A percentile compares a stretch with the other conserved stretches of the same genome.
These are phyloP conservation scores for Anableps anableps DNA, from an alignment of 2,797 vertebrate genomes.

Conservation along the genomic window DNA sequence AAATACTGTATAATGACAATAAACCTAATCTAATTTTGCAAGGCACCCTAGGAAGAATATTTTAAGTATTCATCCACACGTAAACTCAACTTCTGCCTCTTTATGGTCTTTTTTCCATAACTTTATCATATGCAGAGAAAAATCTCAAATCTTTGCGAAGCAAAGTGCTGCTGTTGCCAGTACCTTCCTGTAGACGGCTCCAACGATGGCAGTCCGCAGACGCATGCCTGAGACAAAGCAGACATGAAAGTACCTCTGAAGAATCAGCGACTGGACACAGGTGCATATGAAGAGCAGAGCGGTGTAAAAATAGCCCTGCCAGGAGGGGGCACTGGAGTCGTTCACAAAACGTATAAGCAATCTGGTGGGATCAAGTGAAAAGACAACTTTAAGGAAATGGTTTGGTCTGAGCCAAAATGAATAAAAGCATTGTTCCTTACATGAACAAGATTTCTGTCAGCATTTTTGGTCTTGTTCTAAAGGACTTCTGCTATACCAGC, in stretches of 20 bases:
- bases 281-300: slow-evolving; percentile 88
- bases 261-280: slow-evolving; percentile 90
- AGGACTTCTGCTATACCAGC: not conserved
- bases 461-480: not conserved
- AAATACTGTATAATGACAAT: too few relatives aligned
- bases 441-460: not conserved
- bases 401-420: not conserved
- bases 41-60: not conserved
- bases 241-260: slow-evolving; percentile 97
- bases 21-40: too few relatives aligned
- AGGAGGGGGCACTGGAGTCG: slow-evolving; percentile 84
- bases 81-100: not conserved
- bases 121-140: not conserved
- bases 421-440: not conserved
- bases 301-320: slow-evolving; percentile 95
- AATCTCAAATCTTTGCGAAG: not conserved
- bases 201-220: slow-evolving; percentile 91
- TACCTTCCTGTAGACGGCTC: slow-evolving; percentile 95
- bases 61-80: not conserved
- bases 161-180: not conserved
- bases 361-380: slow-evolving; percentile 66
- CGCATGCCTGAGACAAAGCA: slow-evolving; percentile 97
- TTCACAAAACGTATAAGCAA: slow-evolving; percentile 90
- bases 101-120: not conserved
- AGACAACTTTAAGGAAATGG: not conserved